Conservation (phyloP, 2,888 invertebrate species). For the Agriopis aurantiaria region DNA sequence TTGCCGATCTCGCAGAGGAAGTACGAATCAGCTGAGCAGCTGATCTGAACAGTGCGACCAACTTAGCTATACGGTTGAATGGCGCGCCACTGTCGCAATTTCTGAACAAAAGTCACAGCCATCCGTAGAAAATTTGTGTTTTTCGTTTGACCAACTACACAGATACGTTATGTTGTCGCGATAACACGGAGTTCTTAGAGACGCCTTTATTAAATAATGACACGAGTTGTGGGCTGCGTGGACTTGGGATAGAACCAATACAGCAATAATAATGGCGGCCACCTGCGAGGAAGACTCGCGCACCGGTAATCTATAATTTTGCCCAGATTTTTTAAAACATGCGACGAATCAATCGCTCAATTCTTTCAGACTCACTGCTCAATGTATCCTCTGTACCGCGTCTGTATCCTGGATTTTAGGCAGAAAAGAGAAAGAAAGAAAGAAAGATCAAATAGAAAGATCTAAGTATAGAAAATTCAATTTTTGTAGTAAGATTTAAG, state of each 20-base stretch:
- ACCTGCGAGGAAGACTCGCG: too few relatives aligned
- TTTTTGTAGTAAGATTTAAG: too few relatives aligned
- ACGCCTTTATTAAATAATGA: constrained; percentile 17
- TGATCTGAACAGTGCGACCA: not conserved
- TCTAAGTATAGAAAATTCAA: too few relatives aligned
- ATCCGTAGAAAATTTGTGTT: not conserved
- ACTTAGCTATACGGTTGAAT: not conserved
- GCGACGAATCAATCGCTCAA: too few relatives aligned
- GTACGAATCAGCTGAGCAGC: constrained; percentile 22
- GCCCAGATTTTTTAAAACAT: too few relatives aligned
- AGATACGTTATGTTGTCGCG: not conserved
- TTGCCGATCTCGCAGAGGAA: constrained; percentile 18
- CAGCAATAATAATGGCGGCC: not conserved
- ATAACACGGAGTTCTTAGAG: not conserved
- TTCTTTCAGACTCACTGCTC: too few relatives aligned
- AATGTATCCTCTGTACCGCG: too few relatives aligned
- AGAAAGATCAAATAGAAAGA: too few relatives aligned
- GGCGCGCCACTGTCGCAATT: not conserved
- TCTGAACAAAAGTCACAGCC: not conserved
- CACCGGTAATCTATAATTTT: too few relatives aligned
- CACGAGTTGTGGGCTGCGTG: not conserved
- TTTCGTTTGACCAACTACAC: not conserved
- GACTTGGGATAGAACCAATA: not conserved
- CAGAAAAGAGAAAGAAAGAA: too few relatives aligned
- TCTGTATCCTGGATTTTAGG: too few relatives aligned